phyloP scores from a whole-genome alignment of 2,888 invertebrate species.

The Scaptomyza tumidula region DNA sequence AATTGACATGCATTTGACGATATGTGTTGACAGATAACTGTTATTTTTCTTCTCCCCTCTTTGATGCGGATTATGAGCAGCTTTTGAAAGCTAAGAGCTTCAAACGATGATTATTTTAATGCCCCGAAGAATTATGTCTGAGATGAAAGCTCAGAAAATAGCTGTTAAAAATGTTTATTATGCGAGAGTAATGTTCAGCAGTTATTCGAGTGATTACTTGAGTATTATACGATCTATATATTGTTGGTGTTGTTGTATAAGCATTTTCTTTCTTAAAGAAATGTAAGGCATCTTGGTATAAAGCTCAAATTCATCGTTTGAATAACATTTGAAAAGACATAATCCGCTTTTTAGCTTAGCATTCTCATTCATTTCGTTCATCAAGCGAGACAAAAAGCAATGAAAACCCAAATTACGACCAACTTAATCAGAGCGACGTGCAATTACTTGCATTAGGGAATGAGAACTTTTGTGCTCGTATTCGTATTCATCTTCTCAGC shows the following conservation, averaged over 20 bases:
- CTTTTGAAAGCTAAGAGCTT: slow-evolving; percentile 26
- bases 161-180: slow-evolving; percentile 3
- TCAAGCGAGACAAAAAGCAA: slow-evolving; percentile 17
- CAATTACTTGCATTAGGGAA: slow-evolving; percentile 76
- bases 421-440: slow-evolving; percentile 77
- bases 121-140: slow-evolving; percentile 16
- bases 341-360: slow-evolving; percentile 76
- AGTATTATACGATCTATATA: background rate
- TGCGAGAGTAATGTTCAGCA: background rate
- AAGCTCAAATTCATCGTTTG: slow-evolving; percentile 66
- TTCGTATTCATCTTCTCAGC: slow-evolving; percentile 23
- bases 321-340: slow-evolving; percentile 64
- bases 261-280: too few relatives aligned
- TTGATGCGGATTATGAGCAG: slow-evolving; percentile 15
- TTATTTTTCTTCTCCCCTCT: slow-evolving; percentile 36
- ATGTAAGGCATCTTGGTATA: too few relatives aligned
- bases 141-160: slow-evolving; percentile 20
- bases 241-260: background rate
- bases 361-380: slow-evolving; percentile 33
- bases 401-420: slow-evolving; percentile 61
- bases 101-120: slow-evolving; percentile 34
- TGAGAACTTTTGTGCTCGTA: slow-evolving; percentile 50
- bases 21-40: slow-evolving; percentile 76
- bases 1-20: slow-evolving; percentile 78
- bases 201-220: background rate